These are phyloP conservation scores for Plecturocebus donacophilus DNA, from an alignment of 2,113 vertebrate genomes.

Conservation along the genomic window DNA sequence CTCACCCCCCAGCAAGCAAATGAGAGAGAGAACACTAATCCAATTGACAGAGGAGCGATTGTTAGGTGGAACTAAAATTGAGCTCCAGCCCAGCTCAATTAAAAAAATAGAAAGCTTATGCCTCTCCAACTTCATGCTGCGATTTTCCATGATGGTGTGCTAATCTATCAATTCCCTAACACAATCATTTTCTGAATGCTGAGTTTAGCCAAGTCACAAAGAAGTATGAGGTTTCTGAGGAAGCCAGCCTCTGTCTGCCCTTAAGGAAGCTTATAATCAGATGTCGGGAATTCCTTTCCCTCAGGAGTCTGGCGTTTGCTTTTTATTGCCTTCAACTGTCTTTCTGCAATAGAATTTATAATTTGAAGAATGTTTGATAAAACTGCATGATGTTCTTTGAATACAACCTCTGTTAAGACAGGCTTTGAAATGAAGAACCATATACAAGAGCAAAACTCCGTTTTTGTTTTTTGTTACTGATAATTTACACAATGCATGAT, in stretches of 20 bases:
- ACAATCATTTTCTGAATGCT: not conserved
- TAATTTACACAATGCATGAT: not conserved
- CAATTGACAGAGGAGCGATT: not conserved
- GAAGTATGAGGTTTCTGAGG: not conserved
- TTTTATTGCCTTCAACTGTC: not conserved
- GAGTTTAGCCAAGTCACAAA: not conserved
- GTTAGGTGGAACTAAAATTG: not conserved
- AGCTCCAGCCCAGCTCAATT: not conserved
- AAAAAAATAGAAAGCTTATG: not conserved
- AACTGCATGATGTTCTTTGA: not conserved
- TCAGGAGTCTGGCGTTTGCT: not conserved
- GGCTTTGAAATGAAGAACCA: not conserved
- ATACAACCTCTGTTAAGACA: not conserved
- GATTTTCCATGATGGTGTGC: not conserved
- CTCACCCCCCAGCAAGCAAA: not conserved
- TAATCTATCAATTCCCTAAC: not conserved
- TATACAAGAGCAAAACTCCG: not conserved
- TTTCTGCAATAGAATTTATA: not conserved
- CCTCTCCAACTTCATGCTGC: not conserved
- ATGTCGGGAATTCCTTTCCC: not conserved
- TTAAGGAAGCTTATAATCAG: no score
- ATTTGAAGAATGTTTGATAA: not conserved
- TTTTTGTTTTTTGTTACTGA: not conserved
- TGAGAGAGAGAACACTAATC: no score
- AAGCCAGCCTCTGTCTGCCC: rapidly evolving